Base-by-base conservation (phyloP, 1,140 invertebrate genomes). In the Tachypleus tridentatus region DNA sequence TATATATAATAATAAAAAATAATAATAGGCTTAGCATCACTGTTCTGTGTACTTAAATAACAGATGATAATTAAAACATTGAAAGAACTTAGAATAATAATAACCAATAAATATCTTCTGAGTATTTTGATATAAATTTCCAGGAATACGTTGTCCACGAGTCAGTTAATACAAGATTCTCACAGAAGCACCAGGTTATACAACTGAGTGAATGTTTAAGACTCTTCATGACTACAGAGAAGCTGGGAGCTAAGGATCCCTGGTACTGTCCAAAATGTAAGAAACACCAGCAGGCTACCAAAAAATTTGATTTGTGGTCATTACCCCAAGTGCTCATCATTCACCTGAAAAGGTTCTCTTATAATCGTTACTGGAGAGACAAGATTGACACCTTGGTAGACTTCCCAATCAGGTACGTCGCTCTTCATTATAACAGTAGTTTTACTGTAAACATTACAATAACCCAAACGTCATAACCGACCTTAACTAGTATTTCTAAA, bases 221-320 rank as follows among this genome's bases (percentile, higher is more conserved):
- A 58, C 70, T 81, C 54, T 82, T 80, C 70, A 82, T 80, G 10
- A 77, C 77, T 54, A 74, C 73, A 8, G 81, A 82, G 70, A 75
- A 76, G 64, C 72, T 82, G 3, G 79, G 80, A 61, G 76, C 76
- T 64, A 75, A 82, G 62, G 80, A 82, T 71, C 76, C 77, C 11
- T 82, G 81, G 80, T 80, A 72, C 66, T 84, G 82, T 74, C 82
- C 82, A 0, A 67, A 72, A 52, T 84, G 82, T 73, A 82, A 83
- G 69, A 76, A 79, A 64, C 81, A 82, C 64, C 79, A 81, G 66
- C 76, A 80, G 64, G 83, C 82, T 4, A 80, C 80, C 9, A 84
- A 84, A 72, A 83, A 84, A 69, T 80, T 84, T 74, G 82, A 84
- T 71, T 61, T 84, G 3, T 84, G 83, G 83, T 77, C 76, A 51